These are phyloP conservation scores for Pandion haliaetus DNA, from an alignment of 2,113 vertebrate species.

Conservation along the genomic window DNA sequence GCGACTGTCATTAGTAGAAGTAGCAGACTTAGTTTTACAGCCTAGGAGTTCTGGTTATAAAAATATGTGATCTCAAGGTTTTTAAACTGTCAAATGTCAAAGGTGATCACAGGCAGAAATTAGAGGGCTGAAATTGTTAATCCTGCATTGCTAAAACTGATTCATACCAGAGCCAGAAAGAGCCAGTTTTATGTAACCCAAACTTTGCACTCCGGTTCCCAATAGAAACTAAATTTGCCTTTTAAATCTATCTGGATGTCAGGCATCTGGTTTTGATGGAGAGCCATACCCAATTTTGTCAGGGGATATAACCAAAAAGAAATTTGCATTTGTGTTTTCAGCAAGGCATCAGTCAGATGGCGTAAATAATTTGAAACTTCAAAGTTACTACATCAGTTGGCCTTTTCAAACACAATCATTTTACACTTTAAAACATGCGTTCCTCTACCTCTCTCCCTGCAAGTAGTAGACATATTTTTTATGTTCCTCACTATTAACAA, in stretches of 20 bases:
- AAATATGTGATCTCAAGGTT: slow-evolving; percentile 35
- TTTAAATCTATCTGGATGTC: slow-evolving; percentile 4
- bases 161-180: neutral
- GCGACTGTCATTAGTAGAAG: neutral
- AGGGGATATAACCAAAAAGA: neutral
- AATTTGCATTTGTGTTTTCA: slow-evolving; percentile 53
- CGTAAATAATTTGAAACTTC: slow-evolving; percentile 45
- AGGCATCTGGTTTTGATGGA: slow-evolving; percentile 54
- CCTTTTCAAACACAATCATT: neutral
- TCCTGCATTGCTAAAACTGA: slow-evolving; percentile 8
- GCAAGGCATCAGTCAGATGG: neutral
- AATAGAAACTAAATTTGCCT: slow-evolving; percentile 21
- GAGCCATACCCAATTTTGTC: slow-evolving; percentile 9
- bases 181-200: neutral
- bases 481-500: neutral
- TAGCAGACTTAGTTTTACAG: neutral
- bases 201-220: neutral
- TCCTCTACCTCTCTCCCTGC: neutral
- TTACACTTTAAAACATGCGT: neutral
- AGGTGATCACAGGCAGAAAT: slow-evolving; percentile 54
- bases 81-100: slow-evolving; percentile 26
- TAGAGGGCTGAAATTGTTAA: slow-evolving; percentile 25
- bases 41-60: slow-evolving; percentile 8
- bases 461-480: neutral
- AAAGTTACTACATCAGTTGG: neutral